Percentiles rank a stretch among this genome's conserved stretches.
Evolutionary conservation across 37 sponge, comb jelly and placozoan genomes (phyloP).

Genomic region (Cliona cf. orientalis): DNA sequence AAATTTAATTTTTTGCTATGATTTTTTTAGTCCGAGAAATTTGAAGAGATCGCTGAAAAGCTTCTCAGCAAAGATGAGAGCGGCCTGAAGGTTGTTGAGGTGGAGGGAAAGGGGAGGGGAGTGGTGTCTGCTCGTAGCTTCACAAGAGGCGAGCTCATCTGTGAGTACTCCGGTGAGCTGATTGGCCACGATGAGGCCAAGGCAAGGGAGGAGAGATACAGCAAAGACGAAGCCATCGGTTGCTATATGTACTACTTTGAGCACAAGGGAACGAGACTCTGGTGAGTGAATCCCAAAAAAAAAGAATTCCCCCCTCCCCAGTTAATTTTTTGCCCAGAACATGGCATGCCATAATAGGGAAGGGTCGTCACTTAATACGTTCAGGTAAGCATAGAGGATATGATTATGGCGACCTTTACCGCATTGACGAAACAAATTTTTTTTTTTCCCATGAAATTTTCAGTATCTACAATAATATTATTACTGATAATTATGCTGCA

Average conservation of each 20-base stretch:
- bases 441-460: neutral
- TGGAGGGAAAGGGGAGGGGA: slow-evolving; percentile 88
- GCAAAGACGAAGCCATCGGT: slow-evolving; percentile 64
- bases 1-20: neutral
- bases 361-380: too few species aligned
- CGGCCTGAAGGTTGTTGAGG: slow-evolving; percentile 61
- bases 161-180: slow-evolving; percentile 93
- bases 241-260: slow-evolving; percentile 98
- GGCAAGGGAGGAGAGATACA: slow-evolving; percentile 76
- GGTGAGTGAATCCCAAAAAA: slow-evolving; percentile 34
- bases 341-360: too few species aligned
- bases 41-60: slow-evolving; percentile 20
- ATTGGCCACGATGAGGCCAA: slow-evolving; percentile 72
- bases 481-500: neutral
- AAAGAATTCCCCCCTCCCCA: too few species aligned
- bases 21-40: slow-evolving; percentile 23
- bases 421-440: too few species aligned
- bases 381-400: too few species aligned
- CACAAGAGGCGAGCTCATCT: slow-evolving; percentile 73
- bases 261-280: slow-evolving; percentile 65
- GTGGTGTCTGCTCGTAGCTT: slow-evolving; percentile 77
- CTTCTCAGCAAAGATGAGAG: slow-evolving; percentile 42
- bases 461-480: too few species aligned
- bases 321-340: too few species aligned
- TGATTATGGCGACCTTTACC: too few species aligned